These are phyloP conservation scores for Ovibos moschatus DNA, from an alignment of 2,113 vertebrate genomes.

Conservation along the genomic window DNA sequence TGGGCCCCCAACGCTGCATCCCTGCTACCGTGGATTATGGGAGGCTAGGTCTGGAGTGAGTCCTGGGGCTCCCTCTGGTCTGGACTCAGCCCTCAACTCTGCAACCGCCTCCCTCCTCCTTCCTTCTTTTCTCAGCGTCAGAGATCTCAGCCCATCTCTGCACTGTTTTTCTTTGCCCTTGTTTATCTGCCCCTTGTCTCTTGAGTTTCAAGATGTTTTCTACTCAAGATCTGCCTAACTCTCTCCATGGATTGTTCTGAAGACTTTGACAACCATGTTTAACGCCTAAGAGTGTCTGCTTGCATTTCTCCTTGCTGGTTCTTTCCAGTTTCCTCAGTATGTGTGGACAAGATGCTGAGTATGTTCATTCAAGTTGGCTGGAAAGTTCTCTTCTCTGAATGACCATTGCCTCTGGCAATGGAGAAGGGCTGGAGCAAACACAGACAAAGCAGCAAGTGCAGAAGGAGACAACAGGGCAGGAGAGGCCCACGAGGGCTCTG, in stretches of 20 bases:
- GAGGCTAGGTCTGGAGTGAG: not conserved
- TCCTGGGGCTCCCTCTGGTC: not conserved
- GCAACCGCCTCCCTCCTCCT: not conserved
- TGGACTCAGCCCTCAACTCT: not conserved
- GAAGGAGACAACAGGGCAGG: not conserved
- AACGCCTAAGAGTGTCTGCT: not conserved
- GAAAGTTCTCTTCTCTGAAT: not conserved
- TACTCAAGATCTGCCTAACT: not conserved
- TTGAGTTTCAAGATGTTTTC: not conserved
- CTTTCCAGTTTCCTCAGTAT: not conserved
- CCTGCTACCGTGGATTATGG: not conserved
- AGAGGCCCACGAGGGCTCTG: not conserved
- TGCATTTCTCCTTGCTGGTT: not conserved
- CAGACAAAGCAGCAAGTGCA: not conserved
- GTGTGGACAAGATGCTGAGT: not conserved
- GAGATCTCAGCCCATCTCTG: not conserved
- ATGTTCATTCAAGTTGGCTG: not conserved
- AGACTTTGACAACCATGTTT: not conserved
- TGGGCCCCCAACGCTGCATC: accelerated
- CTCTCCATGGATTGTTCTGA: not conserved
- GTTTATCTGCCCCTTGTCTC: not conserved
- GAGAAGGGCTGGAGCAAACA: not conserved
- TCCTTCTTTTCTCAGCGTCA: not conserved
- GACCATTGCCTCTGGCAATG: not conserved
- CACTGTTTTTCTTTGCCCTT: not conserved